Evolutionary conservation across 2,113 vertebrate species (phyloP).

Genomic region (Dunckerocampus dactyliophorus): DNA sequence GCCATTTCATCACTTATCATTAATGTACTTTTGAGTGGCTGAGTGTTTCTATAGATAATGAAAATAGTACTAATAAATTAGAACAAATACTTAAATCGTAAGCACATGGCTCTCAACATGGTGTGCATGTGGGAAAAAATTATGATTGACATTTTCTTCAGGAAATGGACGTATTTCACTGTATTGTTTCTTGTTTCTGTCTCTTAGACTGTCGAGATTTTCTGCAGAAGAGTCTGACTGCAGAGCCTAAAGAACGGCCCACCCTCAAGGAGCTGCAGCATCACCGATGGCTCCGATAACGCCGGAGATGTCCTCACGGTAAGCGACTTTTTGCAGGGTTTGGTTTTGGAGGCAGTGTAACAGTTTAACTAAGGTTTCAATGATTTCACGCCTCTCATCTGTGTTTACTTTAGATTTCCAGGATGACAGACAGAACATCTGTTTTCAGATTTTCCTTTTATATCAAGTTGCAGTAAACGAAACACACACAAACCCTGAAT

Average conservation of each 20-base stretch:
- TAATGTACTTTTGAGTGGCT: too few species aligned
- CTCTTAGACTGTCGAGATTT: slow-evolving; percentile 12
- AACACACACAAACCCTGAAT: not conserved
- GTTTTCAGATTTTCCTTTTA: not conserved
- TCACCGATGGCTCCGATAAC: slow-evolving; percentile 4
- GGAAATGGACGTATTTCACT: too few species aligned
- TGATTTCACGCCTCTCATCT: not conserved
- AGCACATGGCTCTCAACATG: not conserved
- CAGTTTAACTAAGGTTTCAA: not conserved
- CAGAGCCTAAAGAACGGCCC: not conserved
- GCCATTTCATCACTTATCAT: too few species aligned
- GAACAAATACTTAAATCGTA: not conserved
- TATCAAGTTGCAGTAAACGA: too few species aligned
- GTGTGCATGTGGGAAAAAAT: not conserved
- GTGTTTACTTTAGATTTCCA: not conserved
- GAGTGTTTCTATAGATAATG: too few species aligned
- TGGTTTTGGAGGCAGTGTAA: not conserved
- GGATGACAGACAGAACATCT: not conserved
- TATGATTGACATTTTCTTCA: too few species aligned
- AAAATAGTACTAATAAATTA: not conserved
- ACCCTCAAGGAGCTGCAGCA: not conserved
- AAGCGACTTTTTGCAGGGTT: not conserved
- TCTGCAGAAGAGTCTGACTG: not conserved
- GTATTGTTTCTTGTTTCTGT: not conserved
- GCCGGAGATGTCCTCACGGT: not conserved